These are phyloP conservation scores for Boloria euphrosyne DNA, from an alignment of 2,888 invertebrate genomes.

Conservation along the genomic window DNA sequence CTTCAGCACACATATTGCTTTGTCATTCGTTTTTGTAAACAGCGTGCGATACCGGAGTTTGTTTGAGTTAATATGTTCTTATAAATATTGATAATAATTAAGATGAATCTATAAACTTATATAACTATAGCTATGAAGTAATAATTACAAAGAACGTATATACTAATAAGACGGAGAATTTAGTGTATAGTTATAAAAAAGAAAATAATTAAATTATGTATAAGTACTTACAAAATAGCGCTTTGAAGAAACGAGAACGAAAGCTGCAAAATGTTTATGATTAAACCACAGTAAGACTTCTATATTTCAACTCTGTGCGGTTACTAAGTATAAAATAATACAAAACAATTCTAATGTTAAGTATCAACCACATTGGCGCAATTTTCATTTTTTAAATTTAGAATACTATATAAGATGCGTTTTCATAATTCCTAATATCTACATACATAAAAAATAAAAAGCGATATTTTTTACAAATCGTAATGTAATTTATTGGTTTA, in stretches of 20 bases:
- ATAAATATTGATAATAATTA: too few relatives aligned
- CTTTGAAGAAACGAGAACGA: conserved; percentile 54
- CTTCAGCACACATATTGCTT: conserved; percentile 23
- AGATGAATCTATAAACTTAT: not conserved
- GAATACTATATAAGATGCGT: not conserved
- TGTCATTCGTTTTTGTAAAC: conserved; percentile 7
- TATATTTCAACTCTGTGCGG: conserved; percentile 57
- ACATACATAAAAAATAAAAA: not conserved
- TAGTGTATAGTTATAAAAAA: not conserved
- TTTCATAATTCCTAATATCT: not conserved
- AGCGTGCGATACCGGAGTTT: not conserved
- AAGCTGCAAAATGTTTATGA: conserved; percentile 63
- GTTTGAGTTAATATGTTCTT: not conserved
- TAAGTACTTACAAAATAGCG: conserved; percentile 58
- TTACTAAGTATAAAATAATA: conserved; percentile 17
- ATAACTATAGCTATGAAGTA: not conserved
- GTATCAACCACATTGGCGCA: conserved; percentile 5
- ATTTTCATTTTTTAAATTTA: conserved; percentile 1
- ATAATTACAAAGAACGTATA: not conserved
- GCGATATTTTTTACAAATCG: not conserved
- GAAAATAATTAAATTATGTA: conserved; percentile 45
- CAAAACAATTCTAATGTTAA: not conserved
- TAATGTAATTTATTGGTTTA: conserved; percentile 43
- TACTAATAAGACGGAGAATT: not conserved
- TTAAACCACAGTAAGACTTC: conserved; percentile 52